A percentile compares a stretch with the other conserved stretches of the same genome.
phyloP scores from a whole-genome alignment of 2,113 vertebrate genomes.

The Siniperca knerii region DNA sequence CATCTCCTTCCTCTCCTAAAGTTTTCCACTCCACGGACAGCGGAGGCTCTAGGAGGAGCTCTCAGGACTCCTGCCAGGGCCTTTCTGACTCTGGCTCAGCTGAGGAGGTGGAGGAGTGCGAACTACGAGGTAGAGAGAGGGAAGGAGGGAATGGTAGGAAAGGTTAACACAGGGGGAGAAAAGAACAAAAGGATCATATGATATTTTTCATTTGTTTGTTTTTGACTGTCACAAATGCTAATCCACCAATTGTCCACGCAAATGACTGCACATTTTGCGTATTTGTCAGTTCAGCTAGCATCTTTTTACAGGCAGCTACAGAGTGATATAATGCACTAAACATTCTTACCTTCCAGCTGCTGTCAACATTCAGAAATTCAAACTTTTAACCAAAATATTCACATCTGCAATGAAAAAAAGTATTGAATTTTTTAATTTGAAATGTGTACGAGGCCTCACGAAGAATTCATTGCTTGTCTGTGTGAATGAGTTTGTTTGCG shows the following conservation, averaged over 20 bases:
- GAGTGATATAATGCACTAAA: not conserved
- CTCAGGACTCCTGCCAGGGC: slow-evolving; percentile 87
- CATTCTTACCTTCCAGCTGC: not conserved
- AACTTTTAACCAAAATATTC: not conserved
- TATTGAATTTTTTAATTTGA: not conserved
- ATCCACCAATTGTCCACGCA: not conserved
- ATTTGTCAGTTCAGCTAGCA: not conserved
- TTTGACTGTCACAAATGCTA: not conserved
- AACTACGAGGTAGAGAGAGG: slow-evolving; percentile 89
- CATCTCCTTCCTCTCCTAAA: slow-evolving; percentile 50
- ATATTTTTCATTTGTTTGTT: not conserved
- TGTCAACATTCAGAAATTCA: not conserved
- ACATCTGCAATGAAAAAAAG: not conserved
- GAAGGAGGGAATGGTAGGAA: not conserved
- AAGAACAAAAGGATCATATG: not conserved
- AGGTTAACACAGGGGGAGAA: not conserved
- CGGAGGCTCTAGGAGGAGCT: slow-evolving; percentile 91
- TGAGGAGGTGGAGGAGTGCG: slow-evolving; percentile 92
- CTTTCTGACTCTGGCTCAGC: slow-evolving; percentile 92
- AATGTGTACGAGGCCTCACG: not conserved
- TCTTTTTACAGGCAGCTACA: not conserved
- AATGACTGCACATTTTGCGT: not conserved
- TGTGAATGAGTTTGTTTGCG: slow-evolving; percentile 18
- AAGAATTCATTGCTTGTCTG: not conserved
- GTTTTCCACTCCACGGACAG: slow-evolving; percentile 90